Evolutionary conservation across 2,888 invertebrate species (phyloP).

Genomic region (Hemaris fuciformis): DNA sequence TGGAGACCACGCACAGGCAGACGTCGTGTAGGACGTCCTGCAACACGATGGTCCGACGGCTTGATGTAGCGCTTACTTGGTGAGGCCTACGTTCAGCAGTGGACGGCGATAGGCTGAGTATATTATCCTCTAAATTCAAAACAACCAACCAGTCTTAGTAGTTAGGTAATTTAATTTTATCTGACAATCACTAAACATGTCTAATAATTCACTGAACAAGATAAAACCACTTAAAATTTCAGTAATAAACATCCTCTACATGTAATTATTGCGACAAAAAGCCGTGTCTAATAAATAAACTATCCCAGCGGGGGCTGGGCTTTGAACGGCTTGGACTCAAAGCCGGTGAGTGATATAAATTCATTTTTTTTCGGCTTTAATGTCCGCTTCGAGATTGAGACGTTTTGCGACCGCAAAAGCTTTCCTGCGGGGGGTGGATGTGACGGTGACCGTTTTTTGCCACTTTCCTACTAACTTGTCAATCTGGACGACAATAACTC

Average conservation of each 20-base stretch:
- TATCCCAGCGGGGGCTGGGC: constrained; percentile 59
- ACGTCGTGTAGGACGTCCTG: no score
- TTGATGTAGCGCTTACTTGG: no score
- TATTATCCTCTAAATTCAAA: no score
- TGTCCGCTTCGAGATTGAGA: constrained; percentile 61
- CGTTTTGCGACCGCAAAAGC: constrained; percentile 74
- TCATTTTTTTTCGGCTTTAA: constrained; percentile 45
- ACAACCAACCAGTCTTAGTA: no score
- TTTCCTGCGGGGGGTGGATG: constrained; percentile 65
- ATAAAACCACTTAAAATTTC: neutral
- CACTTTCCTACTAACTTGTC: constrained; percentile 63
- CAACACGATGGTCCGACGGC: no score
- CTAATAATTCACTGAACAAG: no score
- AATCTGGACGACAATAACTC: constrained; percentile 50
- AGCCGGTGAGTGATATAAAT: constrained; percentile 44
- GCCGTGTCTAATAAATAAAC: constrained; percentile 48
- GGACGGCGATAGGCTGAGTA: no score
- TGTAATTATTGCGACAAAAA: constrained; percentile 26
- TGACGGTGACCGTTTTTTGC: constrained; percentile 52
- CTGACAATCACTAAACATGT: no score
- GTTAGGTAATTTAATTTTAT: no score
- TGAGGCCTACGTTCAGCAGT: no score
- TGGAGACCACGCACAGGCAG: no score
- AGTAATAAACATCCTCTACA: constrained; percentile 15
- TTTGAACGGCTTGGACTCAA: constrained; percentile 45